Base-by-base conservation (phyloP, 2,797 vertebrate species). In the Centropyge bicolor region DNA sequence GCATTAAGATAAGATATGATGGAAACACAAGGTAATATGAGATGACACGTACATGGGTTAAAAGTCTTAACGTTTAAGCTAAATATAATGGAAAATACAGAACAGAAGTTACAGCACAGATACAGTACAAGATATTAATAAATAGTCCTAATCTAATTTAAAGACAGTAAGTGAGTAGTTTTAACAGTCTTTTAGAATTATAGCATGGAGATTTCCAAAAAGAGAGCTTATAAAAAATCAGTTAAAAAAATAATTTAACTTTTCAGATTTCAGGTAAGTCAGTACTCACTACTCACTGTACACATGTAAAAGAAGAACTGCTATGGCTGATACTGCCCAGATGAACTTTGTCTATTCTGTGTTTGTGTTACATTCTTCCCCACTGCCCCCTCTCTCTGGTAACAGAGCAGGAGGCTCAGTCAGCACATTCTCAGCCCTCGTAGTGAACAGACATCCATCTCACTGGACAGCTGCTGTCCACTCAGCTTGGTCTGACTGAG, bases 371-470 rank as follows among this genome's bases (percentile, higher is more conserved):
- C 40, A 19, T 67, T 45, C 45, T 49, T 45, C 13, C 19, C 41
- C 8, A 4, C 20, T n/a, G 41, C 68, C 49, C 27, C 16, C 35
- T 48, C 49, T 67, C 35, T 76, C 43, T 55, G 19, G 54, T 70
- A 68, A 52, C 52, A 63, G 31, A 24, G 19, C 56, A 62, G 41
- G 24, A 76, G 43, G n/a, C 70, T 45, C 51, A 20, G 74, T 88
- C 88, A 88, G 82, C 89, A 88, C 63, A 82, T 85, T 88, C 55
- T 78, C 64, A 76, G 61, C 52, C 73, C 67, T 62, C 17, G 36
- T 59, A 74, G 61, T 56, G 24, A 87, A 70, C 69, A 79, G 55
- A 86, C 64, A 87, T 92, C 87, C 74, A 82, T 91, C 81, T 89
- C 78, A 38, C 17, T 35, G 60, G 78, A 81, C 86, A 86, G 88